These are phyloP conservation scores for Leptatherina wallacei DNA, from an alignment of 2,797 vertebrate genomes.

Conservation along the genomic window DNA sequence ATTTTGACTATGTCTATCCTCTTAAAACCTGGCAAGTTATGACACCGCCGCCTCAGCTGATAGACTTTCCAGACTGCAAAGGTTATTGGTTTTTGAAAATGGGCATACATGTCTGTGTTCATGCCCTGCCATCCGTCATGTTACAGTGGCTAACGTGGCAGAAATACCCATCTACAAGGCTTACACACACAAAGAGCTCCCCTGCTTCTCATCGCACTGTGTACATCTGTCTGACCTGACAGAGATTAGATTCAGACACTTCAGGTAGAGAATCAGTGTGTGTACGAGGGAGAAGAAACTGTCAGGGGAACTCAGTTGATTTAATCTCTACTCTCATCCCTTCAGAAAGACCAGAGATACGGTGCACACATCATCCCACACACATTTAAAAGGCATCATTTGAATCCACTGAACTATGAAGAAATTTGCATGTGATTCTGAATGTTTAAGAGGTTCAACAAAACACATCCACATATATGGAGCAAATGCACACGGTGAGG, in stretches of 20 bases:
- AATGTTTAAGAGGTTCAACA: slow-evolving; percentile 29
- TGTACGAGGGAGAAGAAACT: slow-evolving; percentile 23
- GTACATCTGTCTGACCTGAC: slow-evolving; percentile 67
- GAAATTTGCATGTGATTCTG: slow-evolving; percentile 43
- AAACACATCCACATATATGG: slow-evolving; percentile 11
- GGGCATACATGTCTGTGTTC: slow-evolving; percentile 52
- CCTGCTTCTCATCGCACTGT: slow-evolving; percentile 48
- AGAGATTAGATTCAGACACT: slow-evolving; percentile 68
- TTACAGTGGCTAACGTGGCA: slow-evolving; percentile 59
- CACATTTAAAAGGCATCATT: slow-evolving; percentile 42
- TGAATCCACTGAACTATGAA: slow-evolving; percentile 36
- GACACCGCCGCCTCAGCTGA: slow-evolving; percentile 17
- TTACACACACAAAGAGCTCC: slow-evolving; percentile 24
- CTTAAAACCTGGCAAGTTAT: slow-evolving; percentile 24
- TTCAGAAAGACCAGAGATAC: slow-evolving; percentile 30
- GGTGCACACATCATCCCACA: slow-evolving; percentile 38
- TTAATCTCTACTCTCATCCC: slow-evolving; percentile 62
- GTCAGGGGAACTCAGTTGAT: slow-evolving; percentile 61
- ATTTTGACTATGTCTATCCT: neutral
- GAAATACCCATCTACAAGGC: slow-evolving; percentile 54
- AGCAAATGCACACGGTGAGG: slow-evolving; percentile 3
- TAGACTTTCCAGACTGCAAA: slow-evolving; percentile 36
- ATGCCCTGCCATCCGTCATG: slow-evolving; percentile 62
- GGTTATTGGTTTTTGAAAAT: slow-evolving; percentile 69
- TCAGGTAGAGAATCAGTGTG: slow-evolving; percentile 44